Evolutionary conservation across 2,113 vertebrate genomes (phyloP).

Genomic region (Acinonyx jubatus): DNA sequence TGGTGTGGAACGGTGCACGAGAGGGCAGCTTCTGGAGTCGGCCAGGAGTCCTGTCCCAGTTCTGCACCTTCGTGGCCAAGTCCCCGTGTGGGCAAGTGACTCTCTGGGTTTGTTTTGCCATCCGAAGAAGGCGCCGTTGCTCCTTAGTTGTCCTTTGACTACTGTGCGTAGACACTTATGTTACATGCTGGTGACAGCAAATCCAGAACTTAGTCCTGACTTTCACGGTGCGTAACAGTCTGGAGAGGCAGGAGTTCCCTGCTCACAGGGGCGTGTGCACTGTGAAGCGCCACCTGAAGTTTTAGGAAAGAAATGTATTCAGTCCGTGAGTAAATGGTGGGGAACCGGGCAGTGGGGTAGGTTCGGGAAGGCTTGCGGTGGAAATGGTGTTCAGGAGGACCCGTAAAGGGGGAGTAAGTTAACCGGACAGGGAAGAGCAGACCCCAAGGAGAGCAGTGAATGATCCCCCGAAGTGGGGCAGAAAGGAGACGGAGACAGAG

Average conservation of each 20-base stretch:
- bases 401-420: fast-evolving
- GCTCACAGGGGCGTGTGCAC: fast-evolving
- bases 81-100: background rate
- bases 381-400: background rate
- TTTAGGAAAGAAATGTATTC: background rate
- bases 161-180: fast-evolving
- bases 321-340: background rate
- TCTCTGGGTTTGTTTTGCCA: background rate
- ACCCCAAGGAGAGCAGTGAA: background rate
- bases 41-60: background rate
- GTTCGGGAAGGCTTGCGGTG: background rate
- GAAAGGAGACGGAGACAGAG: background rate
- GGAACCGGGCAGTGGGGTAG: fast-evolving
- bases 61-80: background rate
- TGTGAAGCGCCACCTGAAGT: fast-evolving
- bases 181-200: background rate
- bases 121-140: background rate
- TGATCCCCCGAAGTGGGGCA: background rate
- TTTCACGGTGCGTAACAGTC: fast-evolving
- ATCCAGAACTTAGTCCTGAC: fast-evolving
- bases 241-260: no score
- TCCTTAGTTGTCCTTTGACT: background rate
- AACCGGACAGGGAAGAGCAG: background rate
- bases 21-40: background rate
- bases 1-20: background rate